Base-by-base conservation (phyloP, 30 jellyfish, hydroid and myxozoan genomes). In the Turritopsis dohrnii region DNA sequence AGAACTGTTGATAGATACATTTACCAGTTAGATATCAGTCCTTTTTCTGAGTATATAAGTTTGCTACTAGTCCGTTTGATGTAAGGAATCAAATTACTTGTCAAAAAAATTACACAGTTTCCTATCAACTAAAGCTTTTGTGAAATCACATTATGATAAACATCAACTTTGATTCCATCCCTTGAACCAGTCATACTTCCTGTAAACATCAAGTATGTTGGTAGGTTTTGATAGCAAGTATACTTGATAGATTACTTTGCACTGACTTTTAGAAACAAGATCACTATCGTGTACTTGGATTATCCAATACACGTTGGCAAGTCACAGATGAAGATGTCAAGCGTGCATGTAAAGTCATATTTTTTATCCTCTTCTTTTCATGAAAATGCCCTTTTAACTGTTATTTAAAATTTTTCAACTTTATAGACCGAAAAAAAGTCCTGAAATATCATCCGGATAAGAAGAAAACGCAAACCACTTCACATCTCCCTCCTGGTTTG, bases 381-480 rank as follows among this genome's bases (percentile, higher is more conserved):
- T n/a, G 1, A 21, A 72, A 72, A 22, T 72, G 26, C 24, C 0
- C 21, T 0, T 72, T 20, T n/a, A 18, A 72, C 0, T 18, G 28
- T 26, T 19, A 18, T 1, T 76, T 29, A 20, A 21, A 76, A 21
- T 21, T 0, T 79, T 0, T 27, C 19, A n/a, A 26, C 20, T 73
- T 83, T 87, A 1, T 75, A 94, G 99, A 86, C 74, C 91, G 99
- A 71, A 89, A 84, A 54, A 90, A 73, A 88, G 96, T 89, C 28
- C 83, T 94, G 27, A 84, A 69, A 80, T 90, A 86, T 81, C 99
- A 94, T 71, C 99, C 99, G 4, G 99, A 94, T 84, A 94, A 90
- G 86, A 89, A 89, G 81, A 26, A 66, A 23, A 66, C 52, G 53
- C 82, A 84, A 29, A 81, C 60, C 23, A 69, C 25, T 52, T 27